Conservation (phyloP, 1,140 invertebrate species). For the Lepidurus couesii region DNA sequence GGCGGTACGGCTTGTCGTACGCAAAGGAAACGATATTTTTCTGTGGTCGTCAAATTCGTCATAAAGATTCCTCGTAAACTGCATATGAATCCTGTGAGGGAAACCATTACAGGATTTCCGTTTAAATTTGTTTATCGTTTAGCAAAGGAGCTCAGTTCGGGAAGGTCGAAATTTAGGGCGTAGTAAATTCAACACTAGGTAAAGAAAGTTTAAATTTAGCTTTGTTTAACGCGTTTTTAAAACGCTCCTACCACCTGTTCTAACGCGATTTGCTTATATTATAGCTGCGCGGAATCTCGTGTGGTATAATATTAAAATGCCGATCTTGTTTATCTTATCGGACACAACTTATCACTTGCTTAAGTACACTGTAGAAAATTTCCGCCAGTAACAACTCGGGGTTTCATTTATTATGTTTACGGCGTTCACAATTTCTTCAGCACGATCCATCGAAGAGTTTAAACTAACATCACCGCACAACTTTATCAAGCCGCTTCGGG, state of each 20-base stretch:
- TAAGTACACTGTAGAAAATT: background rate
- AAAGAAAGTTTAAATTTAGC: background rate
- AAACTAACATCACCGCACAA: background rate
- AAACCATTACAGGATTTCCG: background rate
- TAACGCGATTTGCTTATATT: background rate
- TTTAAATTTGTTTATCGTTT: too few species aligned
- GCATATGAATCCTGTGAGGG: background rate
- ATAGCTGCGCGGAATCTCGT: background rate
- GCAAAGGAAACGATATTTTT: background rate
- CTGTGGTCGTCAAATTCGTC: background rate
- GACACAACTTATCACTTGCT: constrained; percentile 14
- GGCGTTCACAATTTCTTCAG: too few species aligned
- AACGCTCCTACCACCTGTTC: background rate
- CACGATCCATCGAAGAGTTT: too few species aligned
- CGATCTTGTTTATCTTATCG: constrained; percentile 1
- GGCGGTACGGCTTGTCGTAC: background rate
- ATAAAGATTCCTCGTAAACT: background rate
- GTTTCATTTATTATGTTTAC: too few species aligned
- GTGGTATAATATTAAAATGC: background rate
- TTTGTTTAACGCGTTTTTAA: background rate
- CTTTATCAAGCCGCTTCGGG: background rate
- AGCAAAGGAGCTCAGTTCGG: background rate
- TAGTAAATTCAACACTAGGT: background rate
- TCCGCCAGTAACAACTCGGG: background rate
- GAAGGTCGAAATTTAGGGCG: background rate